Base-by-base conservation (phyloP, 2,113 vertebrate species). In the Cavia porcellus region DNA sequence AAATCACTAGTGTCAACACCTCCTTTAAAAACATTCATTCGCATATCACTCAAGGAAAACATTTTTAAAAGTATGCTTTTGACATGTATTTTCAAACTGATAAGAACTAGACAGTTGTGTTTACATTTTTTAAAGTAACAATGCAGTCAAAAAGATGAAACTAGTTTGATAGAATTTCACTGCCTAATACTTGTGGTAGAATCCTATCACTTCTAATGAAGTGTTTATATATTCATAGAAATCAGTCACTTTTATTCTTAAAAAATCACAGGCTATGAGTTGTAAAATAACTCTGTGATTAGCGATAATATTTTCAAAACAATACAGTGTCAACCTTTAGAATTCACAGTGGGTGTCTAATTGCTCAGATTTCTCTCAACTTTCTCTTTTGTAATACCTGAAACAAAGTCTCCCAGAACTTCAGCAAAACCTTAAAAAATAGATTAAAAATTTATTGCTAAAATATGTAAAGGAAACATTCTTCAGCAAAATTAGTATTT, bases 71-170 rank as follows among this genome's bases (percentile, higher is more conserved):
- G 62, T 35, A 84, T 75, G 22, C 84, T 85, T 96, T 94, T 97
- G 96, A 97, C 57, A 91, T 45, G 70, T 77, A 97, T 96, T 97
- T 96, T 93, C 75, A 97, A 96, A 96, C 64, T 95, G 95, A 97
- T 84, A 96, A 95, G 57, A 96, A 85, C 83, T 94, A 62, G 52
- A 35, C 30, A 95, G 70, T 94, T 89, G 81, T 72, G 81, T 64
- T 96, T 91, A 90, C n/a, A 70, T 55, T 89, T 95, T 94, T 85
- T 59, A 84, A 94, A 89, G 38, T 57, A 95, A 90, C 79, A 91
- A 90, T 94, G 57, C 75, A 50, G 77, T 74, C 84, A 92, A 93
- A 95, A 92, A 96, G 74, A 94, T 91, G 59, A 93, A 94, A 94
- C 42, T 74, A 97, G 12, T 7, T 70, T 83, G 84, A 96, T 11